A percentile compares a stretch with the other conserved stretches of the same genome.
These are phyloP conservation scores for Acromyrmex charruanus DNA, from an alignment of 1,140 invertebrate genomes.

Conservation along the genomic window DNA sequence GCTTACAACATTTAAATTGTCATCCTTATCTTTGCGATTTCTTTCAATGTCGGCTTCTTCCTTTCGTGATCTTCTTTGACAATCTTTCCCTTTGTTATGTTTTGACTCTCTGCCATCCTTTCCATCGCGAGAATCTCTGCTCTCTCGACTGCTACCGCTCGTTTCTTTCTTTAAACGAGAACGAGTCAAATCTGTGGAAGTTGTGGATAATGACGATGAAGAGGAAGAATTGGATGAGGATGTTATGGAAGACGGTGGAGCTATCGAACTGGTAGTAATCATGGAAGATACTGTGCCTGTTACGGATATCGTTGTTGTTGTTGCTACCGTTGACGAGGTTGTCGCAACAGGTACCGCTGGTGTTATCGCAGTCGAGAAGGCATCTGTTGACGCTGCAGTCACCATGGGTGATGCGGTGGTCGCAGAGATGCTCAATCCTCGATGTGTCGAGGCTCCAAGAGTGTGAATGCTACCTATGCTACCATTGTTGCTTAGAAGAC, in stretches of 20 bases:
- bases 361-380: conserved; percentile 56
- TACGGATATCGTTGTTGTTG: conserved; percentile 66
- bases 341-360: conserved; percentile 56
- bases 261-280: conserved; percentile 66
- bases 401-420: conserved; percentile 9
- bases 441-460: conserved; percentile 77
- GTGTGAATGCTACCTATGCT: conserved; percentile 73
- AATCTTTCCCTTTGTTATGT: conserved; percentile 80
- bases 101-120: conserved; percentile 80
- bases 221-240: conserved; percentile 65
- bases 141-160: conserved; percentile 62
- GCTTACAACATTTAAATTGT: conserved; percentile 47
- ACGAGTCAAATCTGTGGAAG: conserved; percentile 68
- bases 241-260: conserved; percentile 70
- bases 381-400: conserved; percentile 9
- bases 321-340: conserved; percentile 60
- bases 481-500: conserved; percentile 72
- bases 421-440: conserved; percentile 65
- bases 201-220: conserved; percentile 68
- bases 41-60: conserved; percentile 75
- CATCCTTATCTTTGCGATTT: conserved; percentile 81
- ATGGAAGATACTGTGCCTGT: conserved; percentile 52
- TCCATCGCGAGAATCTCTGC: conserved; percentile 75
- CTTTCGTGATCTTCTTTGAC: conserved; percentile 77
- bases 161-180: conserved; percentile 68